phyloP scores from a whole-genome alignment of 2,113 vertebrate genomes.

The Athene noctua region DNA sequence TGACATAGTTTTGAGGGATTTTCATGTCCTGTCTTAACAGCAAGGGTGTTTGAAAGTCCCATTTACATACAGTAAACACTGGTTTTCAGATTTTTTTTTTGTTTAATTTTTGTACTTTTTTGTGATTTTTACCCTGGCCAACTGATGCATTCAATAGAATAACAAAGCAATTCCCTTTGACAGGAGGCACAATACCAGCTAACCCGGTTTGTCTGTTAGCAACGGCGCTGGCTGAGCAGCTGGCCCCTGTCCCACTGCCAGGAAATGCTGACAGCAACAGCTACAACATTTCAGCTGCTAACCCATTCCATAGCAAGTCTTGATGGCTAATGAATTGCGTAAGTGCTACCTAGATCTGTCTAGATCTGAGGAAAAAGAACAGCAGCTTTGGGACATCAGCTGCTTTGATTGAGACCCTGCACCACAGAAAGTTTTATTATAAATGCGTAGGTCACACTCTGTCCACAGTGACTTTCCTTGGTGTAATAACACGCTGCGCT shows the following conservation, averaged over 20 bases:
- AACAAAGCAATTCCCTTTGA: constrained; percentile 4
- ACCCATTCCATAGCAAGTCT: background rate
- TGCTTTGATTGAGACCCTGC: background rate
- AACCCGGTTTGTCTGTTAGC: background rate
- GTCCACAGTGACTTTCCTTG: rapidly evolving
- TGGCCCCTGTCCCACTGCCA: constrained; percentile 37
- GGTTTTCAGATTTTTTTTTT: background rate
- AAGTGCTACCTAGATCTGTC: constrained; percentile 17
- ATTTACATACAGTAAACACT: background rate
- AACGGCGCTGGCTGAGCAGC: constrained; percentile 50
- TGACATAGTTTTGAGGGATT: background rate
- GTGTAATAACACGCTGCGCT: background rate
- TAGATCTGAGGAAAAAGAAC: background rate
- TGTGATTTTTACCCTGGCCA: background rate
- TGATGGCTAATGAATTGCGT: constrained; percentile 14
- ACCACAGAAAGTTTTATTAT: background rate
- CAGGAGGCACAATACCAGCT: constrained; percentile 14
- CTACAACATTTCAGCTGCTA: constrained; percentile 29
- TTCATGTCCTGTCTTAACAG: background rate
- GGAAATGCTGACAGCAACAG: constrained; percentile 52
- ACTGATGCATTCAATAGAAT: background rate
- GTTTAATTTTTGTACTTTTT: background rate
- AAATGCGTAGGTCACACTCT: rapidly evolving
- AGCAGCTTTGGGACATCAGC: background rate
- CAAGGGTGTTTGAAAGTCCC: background rate